These are phyloP conservation scores for Chymomyza costata DNA, from an alignment of 1,140 invertebrate species.

Conservation along the genomic window DNA sequence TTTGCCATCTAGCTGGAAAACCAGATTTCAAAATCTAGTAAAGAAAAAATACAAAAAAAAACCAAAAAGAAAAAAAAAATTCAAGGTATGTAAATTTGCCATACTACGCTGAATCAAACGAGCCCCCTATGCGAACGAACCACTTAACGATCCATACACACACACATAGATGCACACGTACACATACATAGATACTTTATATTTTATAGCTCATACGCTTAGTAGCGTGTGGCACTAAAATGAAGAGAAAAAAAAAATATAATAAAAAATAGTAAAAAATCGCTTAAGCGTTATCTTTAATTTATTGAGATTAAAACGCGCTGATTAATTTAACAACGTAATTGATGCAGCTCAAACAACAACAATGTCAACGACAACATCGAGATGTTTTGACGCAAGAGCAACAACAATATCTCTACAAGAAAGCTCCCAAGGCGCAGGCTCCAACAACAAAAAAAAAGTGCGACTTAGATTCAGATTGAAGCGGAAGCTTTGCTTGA, in stretches of 20 bases:
- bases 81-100: no score
- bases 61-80: no score
- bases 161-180: no score
- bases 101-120: no score
- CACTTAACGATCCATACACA: neutral
- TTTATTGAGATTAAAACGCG: constrained; percentile 47
- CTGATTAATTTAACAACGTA: constrained; percentile 62
- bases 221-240: constrained; percentile 43
- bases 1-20: no score
- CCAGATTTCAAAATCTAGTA: no score
- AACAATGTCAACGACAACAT: constrained; percentile 34
- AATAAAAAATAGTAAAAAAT: constrained; percentile 27
- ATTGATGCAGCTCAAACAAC: constrained; percentile 53
- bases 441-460: constrained; percentile 33
- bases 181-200: no score
- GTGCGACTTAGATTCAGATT: constrained; percentile 52
- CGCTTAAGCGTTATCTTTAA: constrained; percentile 45
- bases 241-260: constrained; percentile 7
- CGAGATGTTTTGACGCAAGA: constrained; percentile 47
- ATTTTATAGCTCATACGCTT: constrained; percentile 34
- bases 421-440: constrained; percentile 3
- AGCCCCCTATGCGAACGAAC: no score
- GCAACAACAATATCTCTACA: constrained; percentile 10
- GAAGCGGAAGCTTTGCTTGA: no score
- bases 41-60: no score